A percentile compares a stretch with the other conserved stretches of the same genome.
Conservation (phyloP, 53 echinoderm and acorn worm species). For the Antedon mediterranea region DNA sequence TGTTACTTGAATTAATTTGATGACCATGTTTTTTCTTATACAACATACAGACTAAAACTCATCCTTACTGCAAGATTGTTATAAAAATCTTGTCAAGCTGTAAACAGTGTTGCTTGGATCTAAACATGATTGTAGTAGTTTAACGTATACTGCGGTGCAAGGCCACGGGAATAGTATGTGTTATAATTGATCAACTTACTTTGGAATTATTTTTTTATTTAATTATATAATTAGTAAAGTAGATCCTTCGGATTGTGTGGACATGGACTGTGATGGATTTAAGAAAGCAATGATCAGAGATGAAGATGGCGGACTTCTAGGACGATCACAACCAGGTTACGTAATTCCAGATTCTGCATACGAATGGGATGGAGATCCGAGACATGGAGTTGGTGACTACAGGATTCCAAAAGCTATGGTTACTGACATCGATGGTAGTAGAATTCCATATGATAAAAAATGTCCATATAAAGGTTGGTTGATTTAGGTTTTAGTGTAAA, state of each 20-base stretch:
- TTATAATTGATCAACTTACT: background rate
- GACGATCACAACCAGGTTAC: conserved; percentile 19
- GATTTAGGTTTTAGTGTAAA: too few relatives aligned
- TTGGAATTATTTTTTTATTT: too few relatives aligned
- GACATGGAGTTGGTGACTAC: conserved; percentile 74
- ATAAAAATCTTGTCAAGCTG: too few relatives aligned
- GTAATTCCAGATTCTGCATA: conserved; percentile 67
- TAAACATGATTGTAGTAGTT: too few relatives aligned
- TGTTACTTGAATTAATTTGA: too few relatives aligned
- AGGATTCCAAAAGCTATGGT: conserved; percentile 68
- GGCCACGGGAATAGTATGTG: background rate
- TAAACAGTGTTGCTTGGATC: too few relatives aligned
- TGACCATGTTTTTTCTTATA: too few relatives aligned
- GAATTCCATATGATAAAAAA: conserved; percentile 24
- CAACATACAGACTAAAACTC: too few relatives aligned
- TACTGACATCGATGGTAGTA: conserved; percentile 28
- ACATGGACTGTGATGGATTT: conserved; percentile 80
- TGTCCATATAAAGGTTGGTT: conserved; percentile 61
- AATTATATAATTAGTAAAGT: conserved; percentile 39
- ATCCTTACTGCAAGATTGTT: too few relatives aligned
- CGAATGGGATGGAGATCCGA: conserved; percentile 75
- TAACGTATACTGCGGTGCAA: too few relatives aligned
- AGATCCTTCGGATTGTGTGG: conserved; percentile 89
- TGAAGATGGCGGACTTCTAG: conserved; percentile 61
- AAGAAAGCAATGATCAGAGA: conserved; percentile 69